Evolutionary conservation across 2,797 vertebrate species (phyloP).

Genomic region (Hydrophis major): DNA sequence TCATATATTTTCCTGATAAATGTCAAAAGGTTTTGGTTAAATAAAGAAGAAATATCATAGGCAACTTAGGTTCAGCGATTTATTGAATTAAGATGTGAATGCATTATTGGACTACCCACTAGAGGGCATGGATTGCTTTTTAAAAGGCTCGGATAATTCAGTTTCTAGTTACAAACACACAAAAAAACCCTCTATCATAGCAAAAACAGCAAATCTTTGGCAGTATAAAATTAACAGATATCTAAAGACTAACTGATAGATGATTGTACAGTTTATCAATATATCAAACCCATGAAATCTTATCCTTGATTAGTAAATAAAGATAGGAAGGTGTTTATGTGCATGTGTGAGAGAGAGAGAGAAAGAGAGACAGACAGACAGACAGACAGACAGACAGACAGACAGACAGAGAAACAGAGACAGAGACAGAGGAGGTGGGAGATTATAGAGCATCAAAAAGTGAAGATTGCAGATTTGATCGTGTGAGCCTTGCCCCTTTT

Average conservation of each 20-base stretch:
- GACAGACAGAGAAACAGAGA: not conserved
- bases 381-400: not conserved
- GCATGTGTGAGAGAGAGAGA: too few relatives aligned
- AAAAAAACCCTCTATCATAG: not conserved
- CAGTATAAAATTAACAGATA: not conserved
- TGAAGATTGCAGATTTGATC: not conserved
- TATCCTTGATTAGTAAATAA: not conserved
- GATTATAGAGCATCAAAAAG: not conserved
- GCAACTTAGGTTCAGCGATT: not conserved
- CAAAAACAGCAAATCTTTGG: not conserved
- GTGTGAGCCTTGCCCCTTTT: not conserved
- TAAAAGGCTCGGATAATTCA: not conserved
- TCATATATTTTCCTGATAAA: not conserved
- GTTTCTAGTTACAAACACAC: not conserved
- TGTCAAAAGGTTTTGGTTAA: not conserved
- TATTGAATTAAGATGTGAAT: not conserved
- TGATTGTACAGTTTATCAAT: not conserved
- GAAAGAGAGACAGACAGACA: not conserved
- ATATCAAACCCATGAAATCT: not conserved
- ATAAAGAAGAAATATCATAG: not conserved
- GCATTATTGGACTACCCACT: not conserved
- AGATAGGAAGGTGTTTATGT: not conserved
- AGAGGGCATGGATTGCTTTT: slow-evolving; percentile 3
- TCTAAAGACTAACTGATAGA: not conserved
- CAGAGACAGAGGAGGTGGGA: not conserved